Base-by-base conservation (phyloP, 2,888 invertebrate species). In the Tethea ocularis region DNA sequence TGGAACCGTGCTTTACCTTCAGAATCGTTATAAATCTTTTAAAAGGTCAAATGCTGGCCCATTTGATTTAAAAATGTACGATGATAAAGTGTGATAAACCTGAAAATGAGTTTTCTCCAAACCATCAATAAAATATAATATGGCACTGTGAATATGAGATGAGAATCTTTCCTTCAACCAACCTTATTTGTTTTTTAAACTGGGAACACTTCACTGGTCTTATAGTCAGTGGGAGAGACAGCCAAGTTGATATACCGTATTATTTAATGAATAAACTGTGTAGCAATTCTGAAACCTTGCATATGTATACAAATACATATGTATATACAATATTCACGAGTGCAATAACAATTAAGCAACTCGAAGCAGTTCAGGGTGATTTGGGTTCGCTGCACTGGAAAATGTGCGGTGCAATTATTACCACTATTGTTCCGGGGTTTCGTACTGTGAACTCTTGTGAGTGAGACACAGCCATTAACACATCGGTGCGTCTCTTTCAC, bases 371-470 rank as follows among this genome's bases (percentile, higher is more conserved):
- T 73, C 61, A 66, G 69, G 69, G 80, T 81, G 80, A 82, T 84
- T 86, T 79, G 70, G 69, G 71, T 60, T 75, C 81, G 77, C 70
- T 72, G 81, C 78, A 75, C 77, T 76, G 82, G 82, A 85, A 87
- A 86, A 87, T 83, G 79, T 81, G 78, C 75, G 71, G 74, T 74
- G 83, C 82, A 83, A 86, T 88, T 81, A 86, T 83, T 78, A 67
- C 73, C 70, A 69, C 81, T 70, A 86, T 86, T 87, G 86, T 87
- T 81, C 79, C 60, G 58, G 58, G 59, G 58, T 67, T 66, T 64
- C 61, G 56, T 41, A 41, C 58, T 66, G 41, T 64, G 62, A 57
- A 56, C 7, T 59, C 58, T 36, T 63, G 56, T 11, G 66, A 74
- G 66, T 22, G 64, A 62, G 67, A 72, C 26, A 61, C 24, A 46